Evolutionary conservation across 2,113 vertebrate species (phyloP), one percentile per base, ranked within the genome.

Genomic region (Casuarius casuarius): DNA sequence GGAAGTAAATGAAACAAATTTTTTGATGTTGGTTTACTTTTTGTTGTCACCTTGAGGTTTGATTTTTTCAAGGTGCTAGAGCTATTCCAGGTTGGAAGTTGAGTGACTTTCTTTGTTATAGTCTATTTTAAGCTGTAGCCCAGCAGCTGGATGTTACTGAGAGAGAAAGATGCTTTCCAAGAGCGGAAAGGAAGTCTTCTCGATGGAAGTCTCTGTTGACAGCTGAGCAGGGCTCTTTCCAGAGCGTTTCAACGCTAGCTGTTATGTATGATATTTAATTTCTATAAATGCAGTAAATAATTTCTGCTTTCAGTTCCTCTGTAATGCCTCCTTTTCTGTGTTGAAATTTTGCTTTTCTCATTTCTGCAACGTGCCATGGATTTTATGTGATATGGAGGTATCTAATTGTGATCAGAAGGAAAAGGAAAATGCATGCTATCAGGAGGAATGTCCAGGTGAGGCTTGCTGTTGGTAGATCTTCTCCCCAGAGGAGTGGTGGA

Each of bases 11-110:
- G 35, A 78, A 94, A 84, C 73, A 35, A 72, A 93, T 56, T 70
- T 94, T 52, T 81, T 95, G 46, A 38, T 75, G 21, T 88, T 92
- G 80, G 40, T 86, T 96, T 82, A 40, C 61, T 78, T 81, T 93
- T 81, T 12, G 63, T 90, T 68, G 33, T 82, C 70, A 48, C 23
- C 52, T 31, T 84, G 79, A 88, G 75, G n/a, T 51, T 65, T 93
- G 66, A 46, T 88, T 90, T 95, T 95, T 84, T 49, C 28, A 33
- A 84, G 51, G 25, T 81, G 8, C n/a, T 8, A 2, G 22, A 83
- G 46, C 72, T 86, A 80, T 19, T 84, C 25, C 63, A 84, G 52
- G 29, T 72, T 72, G 76, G 59, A 76, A 84, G n/a, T 59, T 59
- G 68, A 78, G 70, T 61, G 61, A 83, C 58, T 92, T 83, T 23